Evolutionary conservation across 2,797 vertebrate genomes (phyloP).

Genomic region (Malacoraja senta): DNA sequence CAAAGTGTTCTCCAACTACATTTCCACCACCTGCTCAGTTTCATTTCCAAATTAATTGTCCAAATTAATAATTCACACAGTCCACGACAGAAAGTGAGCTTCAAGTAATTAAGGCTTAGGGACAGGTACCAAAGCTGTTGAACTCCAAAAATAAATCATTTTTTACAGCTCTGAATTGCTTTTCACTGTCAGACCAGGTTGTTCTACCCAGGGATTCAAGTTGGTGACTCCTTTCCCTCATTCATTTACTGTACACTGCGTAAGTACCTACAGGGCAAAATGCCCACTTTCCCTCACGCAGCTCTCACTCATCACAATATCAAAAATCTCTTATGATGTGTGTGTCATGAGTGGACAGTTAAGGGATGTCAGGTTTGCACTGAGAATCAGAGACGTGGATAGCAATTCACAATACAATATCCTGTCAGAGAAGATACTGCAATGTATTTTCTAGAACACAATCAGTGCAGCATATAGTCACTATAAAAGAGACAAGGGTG

Average conservation of each 20-base stretch:
- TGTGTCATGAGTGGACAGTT: background rate
- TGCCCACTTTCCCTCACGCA: background rate
- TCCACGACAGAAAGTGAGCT: background rate
- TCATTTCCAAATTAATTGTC: too few species aligned
- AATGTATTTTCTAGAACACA: too few species aligned
- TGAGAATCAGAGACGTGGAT: background rate
- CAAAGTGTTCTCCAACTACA: too few species aligned
- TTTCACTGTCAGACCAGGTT: background rate
- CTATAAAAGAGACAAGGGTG: background rate
- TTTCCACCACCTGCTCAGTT: too few species aligned
- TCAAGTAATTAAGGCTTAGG: background rate
- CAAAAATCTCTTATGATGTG: background rate
- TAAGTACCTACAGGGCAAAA: background rate
- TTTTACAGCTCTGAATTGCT: background rate
- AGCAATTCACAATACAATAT: background rate
- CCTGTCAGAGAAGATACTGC: background rate
- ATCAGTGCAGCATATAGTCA: background rate
- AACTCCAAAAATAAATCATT: background rate
- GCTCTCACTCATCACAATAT: background rate
- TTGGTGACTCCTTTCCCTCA: background rate
- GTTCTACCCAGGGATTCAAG: background rate
- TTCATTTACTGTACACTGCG: background rate
- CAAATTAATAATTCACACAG: background rate
- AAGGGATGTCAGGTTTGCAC: background rate
- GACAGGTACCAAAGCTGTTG: background rate